Conservation (phyloP, 2,113 vertebrate species). For the Clarias batrachus region DNA sequence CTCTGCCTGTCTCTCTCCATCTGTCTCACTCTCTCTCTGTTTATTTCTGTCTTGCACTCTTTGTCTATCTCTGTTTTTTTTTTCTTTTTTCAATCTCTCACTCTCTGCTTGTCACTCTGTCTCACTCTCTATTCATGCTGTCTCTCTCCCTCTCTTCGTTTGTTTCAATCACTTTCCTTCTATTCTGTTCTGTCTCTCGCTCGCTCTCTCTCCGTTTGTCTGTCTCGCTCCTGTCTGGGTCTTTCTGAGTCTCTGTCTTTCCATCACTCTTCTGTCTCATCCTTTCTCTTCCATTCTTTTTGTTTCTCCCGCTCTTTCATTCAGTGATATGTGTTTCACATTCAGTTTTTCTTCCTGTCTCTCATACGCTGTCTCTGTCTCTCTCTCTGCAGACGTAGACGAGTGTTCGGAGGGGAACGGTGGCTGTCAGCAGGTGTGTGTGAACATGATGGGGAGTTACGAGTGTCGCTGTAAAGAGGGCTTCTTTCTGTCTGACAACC, state of each 20-base stretch:
- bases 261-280: not conserved
- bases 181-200: not conserved
- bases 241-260: not conserved
- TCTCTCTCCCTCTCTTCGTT: not conserved
- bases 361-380: not conserved
- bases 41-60: not conserved
- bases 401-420: constrained; percentile 94
- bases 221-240: not conserved
- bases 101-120: not conserved
- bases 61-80: not conserved
- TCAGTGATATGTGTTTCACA: not conserved
- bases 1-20: not conserved
- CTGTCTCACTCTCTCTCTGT: not conserved
- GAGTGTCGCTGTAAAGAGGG: constrained; percentile 95
- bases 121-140: not conserved
- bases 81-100: not conserved
- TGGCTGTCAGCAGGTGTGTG: constrained; percentile 94
- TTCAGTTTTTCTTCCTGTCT: too few relatives aligned
- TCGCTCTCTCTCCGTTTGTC: not conserved
- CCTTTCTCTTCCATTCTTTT: not conserved
- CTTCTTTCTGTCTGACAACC: constrained; percentile 98
- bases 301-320: not conserved
- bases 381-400: constrained; percentile 82
- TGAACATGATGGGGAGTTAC: constrained; percentile 99
- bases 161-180: not conserved